A percentile compares a stretch with the other conserved stretches of the same genome.
Conservation (phyloP, 2,797 vertebrate species). For the Lutjanus argentimaculatus region DNA sequence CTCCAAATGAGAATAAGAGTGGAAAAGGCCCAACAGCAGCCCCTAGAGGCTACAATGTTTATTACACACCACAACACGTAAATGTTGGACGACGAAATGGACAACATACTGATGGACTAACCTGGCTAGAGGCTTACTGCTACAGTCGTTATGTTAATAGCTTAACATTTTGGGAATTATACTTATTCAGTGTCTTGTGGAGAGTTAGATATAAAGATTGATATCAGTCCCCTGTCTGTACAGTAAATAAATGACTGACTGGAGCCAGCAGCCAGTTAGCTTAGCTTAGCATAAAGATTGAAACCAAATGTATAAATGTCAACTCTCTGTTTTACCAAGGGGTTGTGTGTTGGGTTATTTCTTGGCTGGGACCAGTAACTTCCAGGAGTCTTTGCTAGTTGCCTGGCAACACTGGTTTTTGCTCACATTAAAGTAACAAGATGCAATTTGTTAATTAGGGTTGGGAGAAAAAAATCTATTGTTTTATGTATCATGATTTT, state of each 20-base stretch:
- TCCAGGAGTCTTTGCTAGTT: too few relatives aligned
- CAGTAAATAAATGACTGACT: too few relatives aligned
- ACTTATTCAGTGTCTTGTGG: neutral
- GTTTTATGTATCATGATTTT: too few relatives aligned
- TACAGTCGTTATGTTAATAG: neutral
- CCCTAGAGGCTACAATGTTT: slow-evolving; percentile 40
- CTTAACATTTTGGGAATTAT: slow-evolving; percentile 11
- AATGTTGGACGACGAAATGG: neutral
- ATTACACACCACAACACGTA: slow-evolving; percentile 22
- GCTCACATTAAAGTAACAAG: too few relatives aligned
- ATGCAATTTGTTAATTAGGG: too few relatives aligned
- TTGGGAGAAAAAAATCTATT: too few relatives aligned
- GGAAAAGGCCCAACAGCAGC: slow-evolving; percentile 24
- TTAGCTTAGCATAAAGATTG: too few relatives aligned
- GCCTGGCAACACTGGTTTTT: too few relatives aligned
- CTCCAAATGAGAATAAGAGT: slow-evolving; percentile 21
- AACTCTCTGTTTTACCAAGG: neutral
- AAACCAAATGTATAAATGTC: neutral
- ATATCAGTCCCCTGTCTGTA: too few relatives aligned
- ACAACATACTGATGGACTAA: neutral
- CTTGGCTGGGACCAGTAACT: neutral
- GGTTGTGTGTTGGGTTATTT: neutral
- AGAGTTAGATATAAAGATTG: neutral
- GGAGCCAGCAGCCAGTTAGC: too few relatives aligned
- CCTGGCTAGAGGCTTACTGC: neutral